These are phyloP conservation scores for Hydrophis major DNA, from an alignment of 2,797 vertebrate species.

Conservation along the genomic window DNA sequence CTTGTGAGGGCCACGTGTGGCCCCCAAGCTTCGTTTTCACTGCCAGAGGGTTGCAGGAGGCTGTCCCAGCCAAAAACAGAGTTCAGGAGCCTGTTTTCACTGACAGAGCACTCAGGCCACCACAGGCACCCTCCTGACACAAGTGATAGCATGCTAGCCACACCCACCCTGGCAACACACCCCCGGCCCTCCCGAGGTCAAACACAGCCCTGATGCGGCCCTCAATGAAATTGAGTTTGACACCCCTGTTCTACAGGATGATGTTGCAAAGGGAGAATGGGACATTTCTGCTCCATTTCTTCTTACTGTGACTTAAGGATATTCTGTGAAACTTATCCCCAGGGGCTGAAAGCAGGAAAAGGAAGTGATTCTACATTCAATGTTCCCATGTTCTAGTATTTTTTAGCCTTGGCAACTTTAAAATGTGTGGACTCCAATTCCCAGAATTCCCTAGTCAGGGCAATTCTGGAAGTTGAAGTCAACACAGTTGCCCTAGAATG, in stretches of 20 bases:
- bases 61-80: too few relatives aligned
- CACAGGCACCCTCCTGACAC: too few relatives aligned
- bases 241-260: background rate
- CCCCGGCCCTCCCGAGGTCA: too few relatives aligned
- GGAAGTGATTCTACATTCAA: background rate
- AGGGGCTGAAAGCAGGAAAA: background rate
- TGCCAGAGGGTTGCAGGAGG: too few relatives aligned
- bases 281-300: background rate
- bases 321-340: background rate
- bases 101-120: too few relatives aligned
- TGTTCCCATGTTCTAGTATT: background rate
- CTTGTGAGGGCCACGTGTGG: too few relatives aligned
- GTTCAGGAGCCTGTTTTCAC: too few relatives aligned
- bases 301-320: background rate
- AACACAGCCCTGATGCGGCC: too few relatives aligned
- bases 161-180: too few relatives aligned
- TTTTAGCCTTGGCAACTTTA: background rate
- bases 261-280: background rate
- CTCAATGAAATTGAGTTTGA: too few relatives aligned
- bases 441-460: background rate
- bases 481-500: background rate
- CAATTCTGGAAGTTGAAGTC: background rate
- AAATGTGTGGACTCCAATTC: background rate
- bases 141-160: too few relatives aligned
- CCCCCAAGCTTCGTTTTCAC: too few relatives aligned